Evolutionary conservation across 1,140 invertebrate species (phyloP), one percentile per base, ranked within the genome.

Genomic region (Meloidogyne floridensis): DNA sequence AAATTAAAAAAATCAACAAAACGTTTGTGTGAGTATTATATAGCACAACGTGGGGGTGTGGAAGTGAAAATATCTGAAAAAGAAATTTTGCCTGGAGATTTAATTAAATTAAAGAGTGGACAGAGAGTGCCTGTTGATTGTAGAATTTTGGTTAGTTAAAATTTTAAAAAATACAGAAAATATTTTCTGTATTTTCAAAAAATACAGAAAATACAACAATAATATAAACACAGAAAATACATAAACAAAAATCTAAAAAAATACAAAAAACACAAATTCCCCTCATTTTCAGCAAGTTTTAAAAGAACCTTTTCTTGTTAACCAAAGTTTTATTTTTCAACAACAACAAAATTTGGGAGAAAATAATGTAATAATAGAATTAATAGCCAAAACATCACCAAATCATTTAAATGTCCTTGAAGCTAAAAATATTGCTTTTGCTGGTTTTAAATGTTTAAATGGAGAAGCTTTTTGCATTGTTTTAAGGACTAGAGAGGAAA

Each of bases 401-500:
- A 86, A 13, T 32, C 81, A 70, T 84, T 87, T 54, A 69, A 77
- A 54, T 10, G 72, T 85, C 20, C 72, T 86, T 59, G 73, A 72
- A 56, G 69, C 85, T 10, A 87, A 81, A 69, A 87, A 86, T 80
- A 75, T 86, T 69, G 81, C 78, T 1, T 86, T 87, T 70, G 81
- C 71, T 42, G 77, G 84, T 43, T 85, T 54, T 73, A 81, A 69
- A 65, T 83, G 81, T 56, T 81, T 77, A 10, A 54, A 65, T 18
- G 85, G 85, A 10, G 51, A 75, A 42, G 82, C 72, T 54, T 73
- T 86, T 20, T 86, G 81, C 42, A 13, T 86, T 15, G 86, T 88
- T 15, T 79, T 87, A 11, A 70, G 86, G 47, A 83, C 79, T n/a
- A 87, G 85, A 11, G 80, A 82, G 69, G 78, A 85, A 51, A 87